phyloP scores from a whole-genome alignment of 1,140 invertebrate genomes.

The Phortica variegata region DNA sequence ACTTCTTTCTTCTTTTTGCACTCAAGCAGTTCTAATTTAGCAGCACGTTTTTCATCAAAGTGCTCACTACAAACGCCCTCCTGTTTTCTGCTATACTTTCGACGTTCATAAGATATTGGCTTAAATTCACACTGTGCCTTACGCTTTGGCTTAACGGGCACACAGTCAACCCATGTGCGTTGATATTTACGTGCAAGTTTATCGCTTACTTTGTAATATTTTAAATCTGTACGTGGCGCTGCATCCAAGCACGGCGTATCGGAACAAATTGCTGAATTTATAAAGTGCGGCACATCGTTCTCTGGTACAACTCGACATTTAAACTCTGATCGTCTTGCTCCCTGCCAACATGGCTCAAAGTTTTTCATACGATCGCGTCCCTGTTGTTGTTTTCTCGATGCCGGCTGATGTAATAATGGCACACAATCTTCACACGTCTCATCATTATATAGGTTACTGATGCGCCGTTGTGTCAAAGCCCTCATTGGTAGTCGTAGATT shows the following conservation, averaged over 20 bases:
- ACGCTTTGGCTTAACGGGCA: conserved; percentile 7
- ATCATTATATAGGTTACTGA: conserved; percentile 6
- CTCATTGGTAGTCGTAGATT: too few relatives aligned
- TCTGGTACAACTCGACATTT: conserved; percentile 35
- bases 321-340: conserved; percentile 23
- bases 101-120: background rate
- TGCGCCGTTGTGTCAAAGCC: background rate
- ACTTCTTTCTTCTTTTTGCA: background rate
- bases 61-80: background rate
- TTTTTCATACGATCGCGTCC: background rate
- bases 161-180: conserved; percentile 34
- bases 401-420: background rate
- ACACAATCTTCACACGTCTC: conserved; percentile 18
- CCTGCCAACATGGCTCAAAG: conserved; percentile 22
- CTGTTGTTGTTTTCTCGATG: background rate
- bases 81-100: background rate
- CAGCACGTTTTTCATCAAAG: background rate
- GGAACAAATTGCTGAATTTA: conserved; percentile 11
- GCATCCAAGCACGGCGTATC: conserved; percentile 4
- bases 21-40: background rate
- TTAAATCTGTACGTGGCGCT: conserved; percentile 12
- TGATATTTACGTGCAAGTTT: conserved; percentile 24
- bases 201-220: conserved; percentile 18
- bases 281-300: conserved; percentile 11
- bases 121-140: conserved; percentile 17